Conservation (phyloP, 2,888 invertebrate species). For the Petrophora chlorosata region DNA sequence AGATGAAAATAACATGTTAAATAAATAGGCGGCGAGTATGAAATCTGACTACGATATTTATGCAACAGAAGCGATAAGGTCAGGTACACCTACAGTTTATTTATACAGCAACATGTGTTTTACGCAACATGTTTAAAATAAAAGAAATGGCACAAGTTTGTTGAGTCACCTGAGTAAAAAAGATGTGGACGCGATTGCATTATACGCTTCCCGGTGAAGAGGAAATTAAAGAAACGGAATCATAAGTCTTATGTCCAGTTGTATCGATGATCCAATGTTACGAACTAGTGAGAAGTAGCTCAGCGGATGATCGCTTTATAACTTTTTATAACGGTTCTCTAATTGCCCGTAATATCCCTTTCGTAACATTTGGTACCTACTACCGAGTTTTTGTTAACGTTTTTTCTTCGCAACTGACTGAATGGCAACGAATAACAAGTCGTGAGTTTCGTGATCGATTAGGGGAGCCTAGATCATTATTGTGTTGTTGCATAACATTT, state of each 20-base stretch:
- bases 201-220: constrained; percentile 14
- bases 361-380: constrained; percentile 13
- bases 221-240: constrained; percentile 17
- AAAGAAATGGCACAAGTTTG: constrained; percentile 32
- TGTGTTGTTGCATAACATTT: constrained; percentile 8
- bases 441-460: constrained; percentile 17
- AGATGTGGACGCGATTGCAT: constrained; percentile 20
- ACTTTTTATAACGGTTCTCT: constrained; percentile 13
- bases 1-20: constrained; percentile 21
- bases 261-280: constrained; percentile 4
- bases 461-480: constrained; percentile 8
- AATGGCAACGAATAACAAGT: constrained; percentile 13
- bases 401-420: constrained; percentile 7
- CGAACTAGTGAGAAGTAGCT: constrained; percentile 5
- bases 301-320: constrained; percentile 5
- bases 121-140: constrained; percentile 39
- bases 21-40: constrained; percentile 31
- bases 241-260: constrained; percentile 8
- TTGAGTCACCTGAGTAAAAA: constrained; percentile 36
- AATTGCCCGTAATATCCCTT: constrained; percentile 15
- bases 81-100: constrained; percentile 47
- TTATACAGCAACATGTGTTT: constrained; percentile 39
- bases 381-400: constrained; percentile 8
- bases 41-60: constrained; percentile 45
- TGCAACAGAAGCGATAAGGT: constrained; percentile 52